phyloP scores from a whole-genome alignment of 2,797 vertebrate genomes.

The Nyctalus aviator region DNA sequence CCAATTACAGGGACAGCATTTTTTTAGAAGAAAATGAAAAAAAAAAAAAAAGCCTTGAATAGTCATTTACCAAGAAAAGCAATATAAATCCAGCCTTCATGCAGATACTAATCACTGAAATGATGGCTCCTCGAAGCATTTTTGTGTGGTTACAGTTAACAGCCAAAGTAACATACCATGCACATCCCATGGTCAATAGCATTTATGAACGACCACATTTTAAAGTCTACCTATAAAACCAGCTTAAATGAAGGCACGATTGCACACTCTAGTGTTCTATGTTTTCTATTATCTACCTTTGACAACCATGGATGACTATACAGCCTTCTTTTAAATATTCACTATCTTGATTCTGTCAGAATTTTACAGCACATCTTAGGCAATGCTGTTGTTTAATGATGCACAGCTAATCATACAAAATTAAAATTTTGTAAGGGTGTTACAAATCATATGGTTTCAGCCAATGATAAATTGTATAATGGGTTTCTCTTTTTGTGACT shows the following conservation, averaged over 20 bases:
- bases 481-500: conserved; percentile 92
- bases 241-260: conserved; percentile 88
- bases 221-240: conserved; percentile 89
- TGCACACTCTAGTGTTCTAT: conserved; percentile 87
- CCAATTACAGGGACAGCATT: conserved; percentile 96
- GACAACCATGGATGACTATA: conserved; percentile 91
- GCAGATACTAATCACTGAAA: conserved; percentile 89
- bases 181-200: conserved; percentile 87
- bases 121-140: conserved; percentile 88
- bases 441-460: conserved; percentile 96
- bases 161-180: conserved; percentile 86
- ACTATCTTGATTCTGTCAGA: conserved; percentile 93
- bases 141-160: conserved; percentile 88
- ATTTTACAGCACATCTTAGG: conserved; percentile 92
- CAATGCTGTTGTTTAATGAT: conserved; percentile 98
- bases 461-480: conserved; percentile 96
- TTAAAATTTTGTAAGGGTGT: conserved; percentile 96
- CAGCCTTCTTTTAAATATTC: conserved; percentile 93
- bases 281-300: conserved; percentile 92
- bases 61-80: conserved; percentile 97
- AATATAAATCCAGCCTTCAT: conserved; percentile 92
- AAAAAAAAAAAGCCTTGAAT: conserved; percentile 86
- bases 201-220: conserved; percentile 89
- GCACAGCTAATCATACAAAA: conserved; percentile 99
- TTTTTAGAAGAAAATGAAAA: conserved; percentile 82